phyloP scores from a whole-genome alignment of 2,888 invertebrate species.

The Syritta pipiens region DNA sequence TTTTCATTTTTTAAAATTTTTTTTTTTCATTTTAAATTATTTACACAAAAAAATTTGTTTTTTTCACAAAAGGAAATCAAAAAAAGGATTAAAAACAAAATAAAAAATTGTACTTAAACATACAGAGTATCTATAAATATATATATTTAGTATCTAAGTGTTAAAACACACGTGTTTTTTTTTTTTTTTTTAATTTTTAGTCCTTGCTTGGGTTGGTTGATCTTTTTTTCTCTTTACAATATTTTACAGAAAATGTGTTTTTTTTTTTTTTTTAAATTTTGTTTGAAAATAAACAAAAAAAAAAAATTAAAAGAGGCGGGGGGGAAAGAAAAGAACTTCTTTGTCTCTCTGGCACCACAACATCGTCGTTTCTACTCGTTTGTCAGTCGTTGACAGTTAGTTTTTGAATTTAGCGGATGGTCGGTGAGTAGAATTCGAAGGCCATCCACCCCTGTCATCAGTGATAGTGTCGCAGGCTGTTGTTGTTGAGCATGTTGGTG shows the following conservation, averaged over 20 bases:
- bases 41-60: too few species aligned
- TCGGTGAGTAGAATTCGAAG: constrained; percentile 67
- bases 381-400: constrained; percentile 50
- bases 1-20: constrained; percentile 28
- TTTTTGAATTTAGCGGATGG: constrained; percentile 57
- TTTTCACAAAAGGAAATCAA: constrained; percentile 40
- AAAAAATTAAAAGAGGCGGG: too few species aligned
- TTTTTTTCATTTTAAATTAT: constrained; percentile 26
- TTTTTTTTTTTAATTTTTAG: constrained; percentile 22
- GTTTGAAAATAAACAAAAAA: constrained; percentile 69
- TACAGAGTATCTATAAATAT: constrained; percentile 53
- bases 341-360: constrained; percentile 70
- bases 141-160: constrained; percentile 62
- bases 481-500: constrained; percentile 72
- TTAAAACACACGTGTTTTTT: constrained; percentile 34
- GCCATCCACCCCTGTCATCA: constrained; percentile 73
- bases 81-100: constrained; percentile 20
- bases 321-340: constrained; percentile 38
- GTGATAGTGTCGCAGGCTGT: constrained; percentile 77
- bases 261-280: constrained; percentile 37
- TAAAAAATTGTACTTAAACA: constrained; percentile 47
- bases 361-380: constrained; percentile 11
- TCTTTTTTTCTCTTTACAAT: constrained; percentile 41
- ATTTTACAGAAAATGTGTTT: constrained; percentile 58
- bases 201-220: constrained; percentile 30